Evolutionary conservation across 2,797 vertebrate species (phyloP), one percentile per base, ranked within the genome.

Genomic region (Karalla daura): DNA sequence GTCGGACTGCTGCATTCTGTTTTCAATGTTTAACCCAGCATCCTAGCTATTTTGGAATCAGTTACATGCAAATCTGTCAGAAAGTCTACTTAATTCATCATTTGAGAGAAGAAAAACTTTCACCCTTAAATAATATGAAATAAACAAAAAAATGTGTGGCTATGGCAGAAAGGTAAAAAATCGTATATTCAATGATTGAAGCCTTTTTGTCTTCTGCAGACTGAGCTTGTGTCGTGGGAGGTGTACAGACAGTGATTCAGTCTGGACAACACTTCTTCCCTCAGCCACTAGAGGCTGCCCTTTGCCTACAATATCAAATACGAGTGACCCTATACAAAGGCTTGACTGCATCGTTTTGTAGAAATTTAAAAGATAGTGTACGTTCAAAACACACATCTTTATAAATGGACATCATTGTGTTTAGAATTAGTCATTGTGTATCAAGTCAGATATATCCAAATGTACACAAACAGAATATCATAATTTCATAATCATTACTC

Each of bases 391-490:
- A 85, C 52, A 71, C 35, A 33, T 81, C 25, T 79, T 74, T 44
- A 76, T 60, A 86, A 83, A 86, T 75, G 36, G 41, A 80, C 44
- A 68, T 84, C 36, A 61, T 75, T 83, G 56, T 74, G 68, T 87
- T 70, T 75, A 66, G 65, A 85, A 76, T 70, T 30, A 87, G 54
- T 76, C 58, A 82, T 37, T 72, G 73, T 83, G 76, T 75, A 84
- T 81, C 68, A 84, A 83, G 63, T 86, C 69, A 83, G 75, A 86
- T 87, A 87, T 83, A 81, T 80, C 69, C 78, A 92, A 91, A 91
- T 82, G 69, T 84, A 90, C 90, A 90, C 82, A 85, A 81, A 91
- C 65, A 84, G 73, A 78, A 86, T 82, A 84, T 84, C 28, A 82
- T 81, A 59, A 86, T 75, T 74, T 45, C 82, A 85, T 86, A 88